Evolutionary conservation across 2,113 vertebrate genomes (phyloP).

Genomic region (Passer domesticus): DNA sequence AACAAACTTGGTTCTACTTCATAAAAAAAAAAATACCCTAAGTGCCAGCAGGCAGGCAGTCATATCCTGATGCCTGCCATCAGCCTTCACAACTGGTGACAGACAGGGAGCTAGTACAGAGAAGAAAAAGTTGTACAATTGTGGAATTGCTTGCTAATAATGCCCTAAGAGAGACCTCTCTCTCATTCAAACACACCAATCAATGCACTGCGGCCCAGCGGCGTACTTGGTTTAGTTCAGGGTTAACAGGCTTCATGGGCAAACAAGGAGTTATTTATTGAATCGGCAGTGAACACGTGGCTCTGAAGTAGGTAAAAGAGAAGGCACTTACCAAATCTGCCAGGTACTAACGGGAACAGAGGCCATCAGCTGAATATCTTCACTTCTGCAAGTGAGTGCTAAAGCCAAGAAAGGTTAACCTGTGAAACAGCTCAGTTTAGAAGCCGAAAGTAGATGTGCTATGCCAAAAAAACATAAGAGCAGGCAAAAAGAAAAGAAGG

Average conservation of each 20-base stretch:
- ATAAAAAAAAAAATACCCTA: not conserved
- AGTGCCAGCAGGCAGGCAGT: not conserved
- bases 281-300: not conserved
- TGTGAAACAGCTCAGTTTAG: not conserved
- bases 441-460: not conserved
- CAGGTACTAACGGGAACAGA: not conserved
- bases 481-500: not conserved
- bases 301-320: not conserved
- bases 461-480: not conserved
- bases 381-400: not conserved
- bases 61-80: not conserved
- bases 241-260: not conserved
- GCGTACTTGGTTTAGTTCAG: not conserved
- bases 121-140: not conserved
- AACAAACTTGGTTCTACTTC: not conserved
- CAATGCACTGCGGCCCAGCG: not conserved
- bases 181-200: not conserved
- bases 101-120: not conserved
- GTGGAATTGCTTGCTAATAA: not conserved
- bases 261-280: slow-evolving; percentile 67
- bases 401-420: not conserved
- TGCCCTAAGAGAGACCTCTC: not conserved
- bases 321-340: not conserved
- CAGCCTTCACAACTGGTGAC: not conserved
- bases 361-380: not conserved